Conservation (phyloP, 2,888 invertebrate species). For the Euzetes globulus region DNA sequence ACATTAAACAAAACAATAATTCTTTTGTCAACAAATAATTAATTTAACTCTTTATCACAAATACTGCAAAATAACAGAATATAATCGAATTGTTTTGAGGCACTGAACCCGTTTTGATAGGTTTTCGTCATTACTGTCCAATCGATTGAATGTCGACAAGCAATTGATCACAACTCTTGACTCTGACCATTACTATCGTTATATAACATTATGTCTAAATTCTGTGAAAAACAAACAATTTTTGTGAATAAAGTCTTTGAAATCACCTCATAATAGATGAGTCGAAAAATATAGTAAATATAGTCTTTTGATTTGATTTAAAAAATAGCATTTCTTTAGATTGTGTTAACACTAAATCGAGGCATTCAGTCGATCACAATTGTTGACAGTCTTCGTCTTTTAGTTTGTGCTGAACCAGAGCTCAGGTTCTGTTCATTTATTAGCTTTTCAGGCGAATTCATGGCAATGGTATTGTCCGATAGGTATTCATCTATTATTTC, state of each 20-base stretch:
- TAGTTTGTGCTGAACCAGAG: conserved; percentile 21
- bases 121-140: not conserved
- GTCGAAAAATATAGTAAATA: no score
- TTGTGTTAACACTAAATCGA: not conserved
- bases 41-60: conserved; percentile 21
- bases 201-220: no score
- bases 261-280: no score
- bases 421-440: not conserved
- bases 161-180: no score
- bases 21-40: conserved; percentile 3
- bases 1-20: not conserved
- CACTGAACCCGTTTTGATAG: conserved; percentile 3
- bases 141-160: not conserved
- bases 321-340: not conserved
- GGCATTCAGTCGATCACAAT: conserved; percentile 34
- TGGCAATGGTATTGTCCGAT: not conserved
- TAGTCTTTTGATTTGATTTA: not conserved
- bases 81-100: not conserved
- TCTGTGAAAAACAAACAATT: no score
- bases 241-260: no score
- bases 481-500: conserved; percentile 37
- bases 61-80: conserved; percentile 4
- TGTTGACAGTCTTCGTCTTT: conserved; percentile 30
- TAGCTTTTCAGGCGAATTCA: not conserved
- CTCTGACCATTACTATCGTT: no score